Conservation (phyloP, 2,888 invertebrate genomes). For the Loripinus fragilis region DNA sequence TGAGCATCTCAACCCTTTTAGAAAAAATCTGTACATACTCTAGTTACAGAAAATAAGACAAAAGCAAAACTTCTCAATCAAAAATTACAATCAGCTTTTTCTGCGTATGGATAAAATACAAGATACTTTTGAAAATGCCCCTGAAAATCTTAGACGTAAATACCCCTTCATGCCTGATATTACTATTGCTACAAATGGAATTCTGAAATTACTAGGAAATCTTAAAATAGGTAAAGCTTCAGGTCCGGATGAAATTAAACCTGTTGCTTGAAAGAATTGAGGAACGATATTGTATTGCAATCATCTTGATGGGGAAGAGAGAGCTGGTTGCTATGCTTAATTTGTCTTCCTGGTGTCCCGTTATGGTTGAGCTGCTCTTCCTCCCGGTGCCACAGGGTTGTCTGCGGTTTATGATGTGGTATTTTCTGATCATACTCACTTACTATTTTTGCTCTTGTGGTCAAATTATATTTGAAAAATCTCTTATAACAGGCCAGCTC, state of each 20-base stretch:
- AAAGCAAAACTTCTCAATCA: background rate
- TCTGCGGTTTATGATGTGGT: no score
- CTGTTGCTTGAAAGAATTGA: constrained; percentile 12
- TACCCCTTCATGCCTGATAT: constrained; percentile 16
- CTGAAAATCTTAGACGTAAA: background rate
- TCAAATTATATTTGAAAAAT: background rate
- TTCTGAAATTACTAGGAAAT: constrained; percentile 11
- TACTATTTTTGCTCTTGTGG: no score
- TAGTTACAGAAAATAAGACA: background rate
- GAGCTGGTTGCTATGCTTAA: no score
- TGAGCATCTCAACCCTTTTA: background rate
- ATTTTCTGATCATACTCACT: no score
- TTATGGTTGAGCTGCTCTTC: no score
- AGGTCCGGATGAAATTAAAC: constrained; percentile 24
- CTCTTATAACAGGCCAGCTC: background rate
- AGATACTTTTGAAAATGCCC: background rate
- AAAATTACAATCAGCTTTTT: background rate
- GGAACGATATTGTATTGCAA: constrained; percentile 1
- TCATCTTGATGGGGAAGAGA: no score
- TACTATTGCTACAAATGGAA: background rate
- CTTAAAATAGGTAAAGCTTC: constrained; percentile 18
- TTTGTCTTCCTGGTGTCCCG: no score
- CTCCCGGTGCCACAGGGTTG: no score
- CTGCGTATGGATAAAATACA: background rate
- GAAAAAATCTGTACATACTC: background rate